Base-by-base conservation (phyloP, 2,113 vertebrate genomes). In the Epinephelus lanceolatus region DNA sequence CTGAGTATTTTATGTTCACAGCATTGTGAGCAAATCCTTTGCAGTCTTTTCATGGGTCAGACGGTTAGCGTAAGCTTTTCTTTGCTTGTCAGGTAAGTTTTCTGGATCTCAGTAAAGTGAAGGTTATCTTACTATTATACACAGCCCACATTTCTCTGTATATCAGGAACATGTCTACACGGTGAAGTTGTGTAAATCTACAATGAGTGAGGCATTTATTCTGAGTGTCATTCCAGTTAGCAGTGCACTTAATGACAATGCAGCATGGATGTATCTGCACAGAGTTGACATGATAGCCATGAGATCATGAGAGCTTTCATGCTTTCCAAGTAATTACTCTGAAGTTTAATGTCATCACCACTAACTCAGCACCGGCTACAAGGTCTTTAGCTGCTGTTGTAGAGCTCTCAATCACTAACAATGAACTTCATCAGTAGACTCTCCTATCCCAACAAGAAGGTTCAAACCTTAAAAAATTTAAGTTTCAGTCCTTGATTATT, bases 101-200 rank as follows among this genome's bases (percentile, higher is more conserved):
- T n/a, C 19, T n/a, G 15, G 12, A 60, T 55, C 1, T 21, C 5
- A 21, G 23, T 23, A 12, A 81, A 76, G 59, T 13, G 13, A 71
- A 82, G 23, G 27, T 74, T 78, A 17, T 60, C 79, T 8, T 62
- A 52, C 51, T 56, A 8, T 78, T 59, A 19, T 6, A 19, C 11
- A 42, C 8, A 7, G 47, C 77, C 4, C 23, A 10, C 8, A 62
- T 59, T 49, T 53, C 17, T 19, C 25, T 73, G 56, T 66, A n/a
- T 37, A 57, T 77, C 11, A 62, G 33, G 9, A 19, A 42, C 15
- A 69, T 63, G 23, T 73, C 80, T 65, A 15, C 47, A 18, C 0
- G 0, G 40, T 42, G 9, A 47, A 59, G 7, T 1, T 0, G 6
- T 17, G 60, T 25, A 21, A 37, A 62, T 61, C 12, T 37, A 40